These are phyloP conservation scores for Poeciliopsis paucimaculata DNA, from an alignment of 2,797 vertebrate genomes.

Conservation along the genomic window DNA sequence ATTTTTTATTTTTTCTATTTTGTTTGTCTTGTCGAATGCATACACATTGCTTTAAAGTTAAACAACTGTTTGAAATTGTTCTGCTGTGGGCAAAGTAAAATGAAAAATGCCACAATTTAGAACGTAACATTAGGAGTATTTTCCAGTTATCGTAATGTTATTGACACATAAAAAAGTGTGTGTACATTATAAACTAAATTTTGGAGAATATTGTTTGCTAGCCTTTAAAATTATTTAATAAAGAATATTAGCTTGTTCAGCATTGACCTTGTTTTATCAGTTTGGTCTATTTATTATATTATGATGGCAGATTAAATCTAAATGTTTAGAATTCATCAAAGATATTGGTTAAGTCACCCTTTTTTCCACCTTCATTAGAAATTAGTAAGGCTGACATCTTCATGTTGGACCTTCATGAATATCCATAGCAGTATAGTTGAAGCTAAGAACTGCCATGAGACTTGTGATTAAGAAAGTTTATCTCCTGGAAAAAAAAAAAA, in stretches of 20 bases:
- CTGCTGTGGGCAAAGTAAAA: background rate
- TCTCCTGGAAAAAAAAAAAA: background rate
- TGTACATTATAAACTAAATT: background rate
- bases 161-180: background rate
- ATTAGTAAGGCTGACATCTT: background rate
- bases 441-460: background rate
- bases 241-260: background rate
- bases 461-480: background rate
- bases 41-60: background rate
- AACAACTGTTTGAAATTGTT: conserved; percentile 1
- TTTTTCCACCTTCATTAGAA: background rate
- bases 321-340: background rate
- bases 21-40: background rate
- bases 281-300: background rate
- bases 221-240: background rate
- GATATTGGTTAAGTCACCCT: background rate
- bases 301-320: background rate
- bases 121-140: background rate
- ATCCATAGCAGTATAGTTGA: background rate
- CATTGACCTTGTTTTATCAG: background rate
- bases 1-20: background rate
- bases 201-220: background rate
- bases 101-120: background rate
- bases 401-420: background rate
- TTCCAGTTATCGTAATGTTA: background rate